Conservation (phyloP, 2,797 vertebrate species). For the Chrysolophus pictus region DNA sequence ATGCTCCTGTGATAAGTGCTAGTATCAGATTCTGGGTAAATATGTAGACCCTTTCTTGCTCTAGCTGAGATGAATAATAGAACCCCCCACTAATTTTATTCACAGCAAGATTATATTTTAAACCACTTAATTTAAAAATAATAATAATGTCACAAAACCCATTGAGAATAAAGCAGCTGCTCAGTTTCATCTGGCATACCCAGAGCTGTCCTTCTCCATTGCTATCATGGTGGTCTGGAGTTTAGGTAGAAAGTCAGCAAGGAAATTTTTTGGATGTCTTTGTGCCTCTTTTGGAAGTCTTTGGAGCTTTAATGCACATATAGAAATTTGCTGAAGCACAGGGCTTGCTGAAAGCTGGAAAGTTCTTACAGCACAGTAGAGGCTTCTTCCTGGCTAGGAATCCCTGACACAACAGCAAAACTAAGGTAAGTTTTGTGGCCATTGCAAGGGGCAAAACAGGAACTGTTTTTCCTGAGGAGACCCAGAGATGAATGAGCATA, state of each 20-base stretch:
- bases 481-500: neutral
- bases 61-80: neutral
- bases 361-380: neutral
- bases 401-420: rapidly evolving
- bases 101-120: rapidly evolving
- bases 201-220: rapidly evolving
- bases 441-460: neutral
- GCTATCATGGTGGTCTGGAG: rapidly evolving
- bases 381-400: neutral
- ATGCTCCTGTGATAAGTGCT: neutral
- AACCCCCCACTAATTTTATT: neutral
- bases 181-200: rapidly evolving
- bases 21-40: neutral
- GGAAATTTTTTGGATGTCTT: rapidly evolving
- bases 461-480: neutral
- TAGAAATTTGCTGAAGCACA: rapidly evolving
- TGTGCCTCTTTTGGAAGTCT: neutral
- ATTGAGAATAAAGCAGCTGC: neutral
- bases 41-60: neutral
- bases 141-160: neutral
- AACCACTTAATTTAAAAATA: neutral
- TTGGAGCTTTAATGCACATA: neutral
- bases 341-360: neutral
- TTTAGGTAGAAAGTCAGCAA: neutral
- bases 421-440: neutral